Conservation (phyloP, 1,140 invertebrate genomes). For the Brachionus sp. region DNA sequence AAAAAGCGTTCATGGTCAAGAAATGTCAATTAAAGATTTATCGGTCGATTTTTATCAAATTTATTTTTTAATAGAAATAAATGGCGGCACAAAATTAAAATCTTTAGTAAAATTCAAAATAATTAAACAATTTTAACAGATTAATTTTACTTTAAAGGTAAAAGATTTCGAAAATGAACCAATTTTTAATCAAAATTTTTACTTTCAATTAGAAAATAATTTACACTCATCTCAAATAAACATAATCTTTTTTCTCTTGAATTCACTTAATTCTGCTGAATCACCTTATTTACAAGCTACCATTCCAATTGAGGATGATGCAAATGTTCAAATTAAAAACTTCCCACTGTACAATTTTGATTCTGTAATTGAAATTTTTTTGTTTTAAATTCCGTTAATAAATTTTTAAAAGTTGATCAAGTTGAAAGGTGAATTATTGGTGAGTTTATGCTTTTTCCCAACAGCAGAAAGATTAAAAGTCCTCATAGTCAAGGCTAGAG, state of each 20-base stretch:
- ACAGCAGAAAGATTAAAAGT: constrained; percentile 15
- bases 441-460: constrained; percentile 18
- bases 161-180: not conserved
- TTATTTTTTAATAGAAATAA: not conserved
- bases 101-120: not conserved
- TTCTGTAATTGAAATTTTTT: not conserved
- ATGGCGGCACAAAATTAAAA: not conserved
- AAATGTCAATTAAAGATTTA: not conserved
- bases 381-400: not conserved
- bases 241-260: not conserved
- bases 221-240: not conserved
- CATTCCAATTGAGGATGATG: not conserved
- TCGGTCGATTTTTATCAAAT: not conserved
- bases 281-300: not conserved
- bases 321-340: not conserved
- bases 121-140: not conserved
- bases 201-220: not conserved
- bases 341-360: not conserved
- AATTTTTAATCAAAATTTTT: not conserved
- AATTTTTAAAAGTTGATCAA: not conserved
- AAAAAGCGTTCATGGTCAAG: not conserved
- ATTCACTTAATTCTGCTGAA: not conserved
- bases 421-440: not conserved
- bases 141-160: not conserved
- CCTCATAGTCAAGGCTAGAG: not conserved